These are phyloP conservation scores for Hypsibius dujardini DNA, from an alignment of 1,140 invertebrate genomes.

Conservation along the genomic window DNA sequence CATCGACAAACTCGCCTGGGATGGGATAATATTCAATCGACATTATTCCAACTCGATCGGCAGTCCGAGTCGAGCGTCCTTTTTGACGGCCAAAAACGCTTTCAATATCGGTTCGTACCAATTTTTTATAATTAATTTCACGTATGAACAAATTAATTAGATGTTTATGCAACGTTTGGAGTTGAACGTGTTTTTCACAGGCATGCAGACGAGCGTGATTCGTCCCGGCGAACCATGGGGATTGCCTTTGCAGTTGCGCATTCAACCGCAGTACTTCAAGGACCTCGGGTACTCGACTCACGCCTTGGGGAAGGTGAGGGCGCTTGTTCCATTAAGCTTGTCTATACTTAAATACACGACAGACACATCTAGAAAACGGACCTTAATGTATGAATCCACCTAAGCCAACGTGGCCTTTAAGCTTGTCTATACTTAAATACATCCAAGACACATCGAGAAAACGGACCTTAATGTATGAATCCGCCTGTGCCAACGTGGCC, in stretches of 20 bases:
- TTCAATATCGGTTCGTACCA: neutral
- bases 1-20: conserved; percentile 13
- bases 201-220: neutral
- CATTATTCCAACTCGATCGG: neutral
- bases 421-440: too few species aligned
- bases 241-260: neutral
- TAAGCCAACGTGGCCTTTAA: too few species aligned
- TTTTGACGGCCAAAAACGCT: conserved; percentile 7
- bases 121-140: neutral
- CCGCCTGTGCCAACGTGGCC: too few species aligned
- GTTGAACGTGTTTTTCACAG: neutral
- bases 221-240: conserved; percentile 1
- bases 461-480: too few species aligned
- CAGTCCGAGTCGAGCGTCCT: neutral
- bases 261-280: conserved; percentile 13
- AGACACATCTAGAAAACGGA: too few species aligned
- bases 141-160: neutral
- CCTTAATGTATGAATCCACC: too few species aligned
- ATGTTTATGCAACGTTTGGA: neutral
- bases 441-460: too few species aligned
- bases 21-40: conserved; percentile 7
- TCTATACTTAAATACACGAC: too few species aligned
- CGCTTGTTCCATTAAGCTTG: too few species aligned
- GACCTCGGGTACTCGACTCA: conserved; percentile 8
- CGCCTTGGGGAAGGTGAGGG: neutral